A percentile compares a stretch with the other conserved stretches of the same genome.
These are phyloP conservation scores for Chaetops frenatus DNA, from an alignment of 2,113 vertebrate species.

Conservation along the genomic window DNA sequence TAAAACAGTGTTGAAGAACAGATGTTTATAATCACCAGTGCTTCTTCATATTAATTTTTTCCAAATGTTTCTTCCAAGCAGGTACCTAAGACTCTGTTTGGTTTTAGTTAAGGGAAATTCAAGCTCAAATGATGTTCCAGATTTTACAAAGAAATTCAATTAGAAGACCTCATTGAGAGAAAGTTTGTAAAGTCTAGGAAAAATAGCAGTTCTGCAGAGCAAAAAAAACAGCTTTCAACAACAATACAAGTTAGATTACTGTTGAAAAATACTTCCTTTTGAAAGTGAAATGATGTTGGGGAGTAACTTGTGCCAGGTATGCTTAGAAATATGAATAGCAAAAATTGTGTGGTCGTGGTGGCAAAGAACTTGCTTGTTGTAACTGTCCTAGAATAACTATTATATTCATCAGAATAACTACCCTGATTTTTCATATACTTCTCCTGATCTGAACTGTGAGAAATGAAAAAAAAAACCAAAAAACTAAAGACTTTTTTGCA, in stretches of 20 bases:
- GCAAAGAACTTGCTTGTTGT: background rate
- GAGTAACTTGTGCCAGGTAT: background rate
- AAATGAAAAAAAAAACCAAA: background rate
- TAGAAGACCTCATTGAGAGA: background rate
- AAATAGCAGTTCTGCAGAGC: background rate
- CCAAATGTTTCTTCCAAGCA: background rate
- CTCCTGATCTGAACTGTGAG: background rate
- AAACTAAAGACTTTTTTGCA: rapidly evolving
- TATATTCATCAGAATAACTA: background rate
- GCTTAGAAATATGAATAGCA: background rate
- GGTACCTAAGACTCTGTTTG: background rate
- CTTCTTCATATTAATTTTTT: background rate
- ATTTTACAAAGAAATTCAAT: background rate
- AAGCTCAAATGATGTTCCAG: background rate
- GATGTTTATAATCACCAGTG: background rate
- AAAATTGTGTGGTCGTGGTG: background rate
- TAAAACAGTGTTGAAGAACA: background rate
- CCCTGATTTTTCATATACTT: background rate
- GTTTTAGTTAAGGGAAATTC: background rate
- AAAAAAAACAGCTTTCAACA: background rate
- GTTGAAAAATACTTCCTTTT: background rate
- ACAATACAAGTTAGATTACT: background rate
- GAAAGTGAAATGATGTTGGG: background rate
- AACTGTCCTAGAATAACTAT: background rate
- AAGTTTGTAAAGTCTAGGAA: background rate